Base-by-base conservation (phyloP, 2,888 invertebrate species). In the Patella depressa region DNA sequence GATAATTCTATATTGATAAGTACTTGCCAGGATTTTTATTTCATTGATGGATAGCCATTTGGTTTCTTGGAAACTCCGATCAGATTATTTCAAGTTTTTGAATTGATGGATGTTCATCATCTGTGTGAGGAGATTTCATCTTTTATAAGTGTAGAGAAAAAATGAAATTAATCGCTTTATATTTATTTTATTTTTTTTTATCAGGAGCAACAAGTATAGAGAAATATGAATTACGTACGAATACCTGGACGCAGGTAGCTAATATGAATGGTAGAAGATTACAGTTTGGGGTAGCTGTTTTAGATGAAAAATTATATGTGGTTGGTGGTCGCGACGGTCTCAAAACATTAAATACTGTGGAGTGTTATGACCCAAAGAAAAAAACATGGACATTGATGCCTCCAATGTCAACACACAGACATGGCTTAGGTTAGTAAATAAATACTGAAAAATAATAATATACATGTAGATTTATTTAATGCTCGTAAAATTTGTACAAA, bases 301-400 rank as follows among this genome's bases (percentile, higher is more conserved):
- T 92, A 55, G 92, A 92, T 45, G 90, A 91, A 83, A 96, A 96
- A 90, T 93, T 98, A 29, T 94, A 96, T 80, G 95, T 98, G 55
- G 97, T 97, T 2, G 97, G 97, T 17, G 98, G 98, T 17, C 93
- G 98, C 78, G 97, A 98, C 92, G 98, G 98, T 19, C 93, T 98
- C 53, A 98, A 98, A 93, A 98, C 98, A 2, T 93, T 95, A n/a
- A 92, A 91, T 83, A 89, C 91, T 2, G 91, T 92, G 3, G 91
- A 91, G 81, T 91, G 90, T 79, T 91, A 89, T 78, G 90, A 91
- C 80, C 90, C 91, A 1, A 87, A 87, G 79, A 95, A 95, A 2
- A 94, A 95, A 83, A 93, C 94, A 29, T 98, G 97, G 97, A 95
- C 94, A 3, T 82, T 89, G 17, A 89, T 97, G 82, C 95, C 96